phyloP scores from a whole-genome alignment of 2,113 vertebrate genomes.

The Sinocyclocheilus anshuiensis region DNA sequence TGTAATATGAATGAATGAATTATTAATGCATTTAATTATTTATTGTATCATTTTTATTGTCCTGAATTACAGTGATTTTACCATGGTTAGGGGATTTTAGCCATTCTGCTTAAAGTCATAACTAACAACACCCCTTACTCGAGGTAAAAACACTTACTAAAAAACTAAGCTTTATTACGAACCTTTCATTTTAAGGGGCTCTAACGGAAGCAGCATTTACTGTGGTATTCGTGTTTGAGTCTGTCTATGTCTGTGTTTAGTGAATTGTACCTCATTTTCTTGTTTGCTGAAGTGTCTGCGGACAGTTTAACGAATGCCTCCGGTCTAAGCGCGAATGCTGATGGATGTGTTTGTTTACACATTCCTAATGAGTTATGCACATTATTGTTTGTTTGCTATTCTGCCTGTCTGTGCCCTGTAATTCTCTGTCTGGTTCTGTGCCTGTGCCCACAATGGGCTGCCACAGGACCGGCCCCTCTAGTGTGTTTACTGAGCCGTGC shows the following conservation, averaged over 20 bases:
- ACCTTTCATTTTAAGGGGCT: not conserved
- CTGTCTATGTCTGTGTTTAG: not conserved
- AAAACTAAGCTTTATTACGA: not conserved
- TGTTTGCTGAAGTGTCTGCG: not conserved
- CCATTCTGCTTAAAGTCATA: not conserved
- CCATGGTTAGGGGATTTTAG: not conserved
- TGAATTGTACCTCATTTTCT: not conserved
- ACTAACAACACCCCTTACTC: not conserved
- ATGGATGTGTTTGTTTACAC: slow-evolving; percentile 36
- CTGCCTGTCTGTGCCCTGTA: not conserved
- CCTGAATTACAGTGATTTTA: no score
- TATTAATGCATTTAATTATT: not conserved
- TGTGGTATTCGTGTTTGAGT: not conserved
- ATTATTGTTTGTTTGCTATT: slow-evolving; percentile 21
- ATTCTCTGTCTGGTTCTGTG: slow-evolving; percentile 14
- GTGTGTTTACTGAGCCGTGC: slow-evolving; percentile 43
- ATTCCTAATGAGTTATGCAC: slow-evolving; percentile 28
- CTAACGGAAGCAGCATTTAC: not conserved
- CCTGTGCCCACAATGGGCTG: slow-evolving; percentile 4
- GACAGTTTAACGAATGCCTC: slow-evolving; percentile 5
- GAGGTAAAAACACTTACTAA: not conserved
- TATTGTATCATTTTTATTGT: no score
- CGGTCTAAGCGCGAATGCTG: not conserved
- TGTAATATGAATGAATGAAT: not conserved
- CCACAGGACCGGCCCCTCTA: slow-evolving; percentile 51